Evolutionary conservation across 2,113 vertebrate species (phyloP), one percentile per base, ranked within the genome.

Genomic region (Ceratotherium simum): DNA sequence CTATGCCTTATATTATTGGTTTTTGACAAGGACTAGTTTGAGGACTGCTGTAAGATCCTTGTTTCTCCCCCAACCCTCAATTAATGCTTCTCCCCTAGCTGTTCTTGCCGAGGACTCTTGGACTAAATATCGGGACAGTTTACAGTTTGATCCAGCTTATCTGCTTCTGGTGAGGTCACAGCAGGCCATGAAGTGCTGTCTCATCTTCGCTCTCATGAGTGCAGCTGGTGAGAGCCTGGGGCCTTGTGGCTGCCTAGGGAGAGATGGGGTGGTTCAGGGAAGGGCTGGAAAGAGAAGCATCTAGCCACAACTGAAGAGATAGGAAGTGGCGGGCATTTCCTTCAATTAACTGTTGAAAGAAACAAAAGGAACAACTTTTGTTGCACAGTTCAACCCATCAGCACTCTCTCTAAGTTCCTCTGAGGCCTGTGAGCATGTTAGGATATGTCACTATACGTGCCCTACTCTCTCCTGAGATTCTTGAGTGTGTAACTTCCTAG

Each of bases 171-270:
- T 0, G 1, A 82, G 18, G 56, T 54, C 8, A 8, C 33, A 33
- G 36, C 10, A 56, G 46, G 5, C 27, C 75, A 95, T 97, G 98
- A 97, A 81, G 90, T 2, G 11, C 3, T 60, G 8, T 31, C 16
- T 98, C 56, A 0, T 97, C 36, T 23, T 96, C 3, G 0, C 56
- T 29, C 27, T 98, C 64, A 8, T 98, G 90, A 64, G 42, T 4
- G 3, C 1, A 17, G 21, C 70, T 81, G 98, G 96, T 98, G 54
- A 86, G 79, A 86, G 79, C 51, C 18, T 76, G 58, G 20, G 69
- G 27, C 5, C 27, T 60, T 54, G 4, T 16, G 25, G 76, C 36
- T 42, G 3, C 31, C 36, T 25, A 3, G 54, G 3, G 17, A 51
- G 18, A 70, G 6, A 78, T 56, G 27, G 39, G 31, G 21, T n/a